A percentile compares a stretch with the other conserved stretches of the same genome.
Conservation (phyloP, 2,797 vertebrate species). For the Oreonectes daqikongensis region DNA sequence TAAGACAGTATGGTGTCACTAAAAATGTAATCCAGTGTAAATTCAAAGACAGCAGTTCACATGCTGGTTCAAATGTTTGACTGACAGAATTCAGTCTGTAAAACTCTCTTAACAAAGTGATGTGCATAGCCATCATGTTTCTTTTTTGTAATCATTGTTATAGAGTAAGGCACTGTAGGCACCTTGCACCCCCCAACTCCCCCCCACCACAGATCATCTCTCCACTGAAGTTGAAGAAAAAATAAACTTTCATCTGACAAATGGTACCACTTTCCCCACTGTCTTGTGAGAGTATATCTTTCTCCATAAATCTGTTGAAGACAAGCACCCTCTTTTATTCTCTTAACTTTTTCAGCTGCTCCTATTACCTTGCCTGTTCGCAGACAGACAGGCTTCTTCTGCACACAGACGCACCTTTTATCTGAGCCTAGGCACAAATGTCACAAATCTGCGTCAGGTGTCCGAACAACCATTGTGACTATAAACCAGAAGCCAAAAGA, state of each 20-base stretch:
- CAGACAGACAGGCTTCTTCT: conserved; percentile 42
- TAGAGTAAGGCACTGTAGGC: background rate
- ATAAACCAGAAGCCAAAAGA: conserved; percentile 56
- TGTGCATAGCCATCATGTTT: conserved; percentile 6
- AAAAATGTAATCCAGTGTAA: too few species aligned
- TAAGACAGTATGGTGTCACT: too few species aligned
- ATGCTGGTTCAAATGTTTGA: conserved; percentile 22
- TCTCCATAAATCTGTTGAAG: conserved; percentile 52
- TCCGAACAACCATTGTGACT: conserved; percentile 46
- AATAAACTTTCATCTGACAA: conserved; percentile 64
- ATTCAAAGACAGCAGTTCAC: background rate
- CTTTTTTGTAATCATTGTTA: too few species aligned
- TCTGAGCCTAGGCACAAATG: conserved; percentile 51
- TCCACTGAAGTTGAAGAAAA: conserved; percentile 38
- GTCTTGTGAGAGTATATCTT: conserved; percentile 55
- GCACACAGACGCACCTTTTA: conserved; percentile 50
- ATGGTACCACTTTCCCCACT: conserved; percentile 51
- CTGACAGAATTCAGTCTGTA: background rate
- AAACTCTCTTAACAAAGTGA: background rate
- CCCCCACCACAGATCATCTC: conserved; percentile 51
- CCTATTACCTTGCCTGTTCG: conserved; percentile 32
- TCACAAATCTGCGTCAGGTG: conserved; percentile 50
- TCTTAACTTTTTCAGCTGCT: conserved; percentile 36
- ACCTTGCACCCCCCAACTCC: conserved; percentile 30
- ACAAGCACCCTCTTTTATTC: conserved; percentile 49